Evolutionary conservation across 2,888 invertebrate genomes (phyloP), one percentile per base, ranked within the genome.

Genomic region (Spicauda simplicius): DNA sequence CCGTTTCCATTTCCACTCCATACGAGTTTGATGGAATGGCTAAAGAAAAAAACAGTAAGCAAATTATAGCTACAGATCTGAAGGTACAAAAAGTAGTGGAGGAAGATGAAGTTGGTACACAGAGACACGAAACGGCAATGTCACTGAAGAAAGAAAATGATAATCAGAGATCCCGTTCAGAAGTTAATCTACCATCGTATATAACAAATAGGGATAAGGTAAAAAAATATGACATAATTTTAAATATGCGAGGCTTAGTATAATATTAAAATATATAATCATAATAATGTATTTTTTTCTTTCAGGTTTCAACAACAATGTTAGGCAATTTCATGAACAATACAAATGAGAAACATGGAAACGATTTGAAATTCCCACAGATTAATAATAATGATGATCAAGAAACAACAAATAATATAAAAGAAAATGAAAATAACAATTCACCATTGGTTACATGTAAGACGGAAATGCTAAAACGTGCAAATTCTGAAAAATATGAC

Each of bases 181-280:
- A 96, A 70, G 94, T 96, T 53, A 95, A 96, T 81, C 85, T 97
- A 68, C 97, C 97, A 0, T 97, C 97, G 0, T 97, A 96, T 80
- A 88, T 97, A 25, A 94, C 94, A 70, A 94, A 95, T 76, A 95
- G 94, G 73, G 96, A 96, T 82, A 95, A 95, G 92, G 96, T 96
- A 81, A 70, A 52, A 57, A 67, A 61, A 14, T 30, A 14, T 53
- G 53, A 54, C 37, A 20, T 56, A 65, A 54, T 25, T 25, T 56
- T 69, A 41, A 1, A 12, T 41, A 41, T 41, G 10, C 10, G 2
- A 14, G 1, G n/a, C n/a, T n/a, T n/a, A n/a, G 41, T 41, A 14
- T 41, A 14, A 41, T 41, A 14, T 41, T 12, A 5, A 41, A 41
- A 41, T 14, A 5, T 14, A 3, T 41, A 14, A 14, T 41, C 12